These are phyloP conservation scores for Drosophila sp. DNA, from an alignment of 1,140 invertebrate species.

Conservation along the genomic window DNA sequence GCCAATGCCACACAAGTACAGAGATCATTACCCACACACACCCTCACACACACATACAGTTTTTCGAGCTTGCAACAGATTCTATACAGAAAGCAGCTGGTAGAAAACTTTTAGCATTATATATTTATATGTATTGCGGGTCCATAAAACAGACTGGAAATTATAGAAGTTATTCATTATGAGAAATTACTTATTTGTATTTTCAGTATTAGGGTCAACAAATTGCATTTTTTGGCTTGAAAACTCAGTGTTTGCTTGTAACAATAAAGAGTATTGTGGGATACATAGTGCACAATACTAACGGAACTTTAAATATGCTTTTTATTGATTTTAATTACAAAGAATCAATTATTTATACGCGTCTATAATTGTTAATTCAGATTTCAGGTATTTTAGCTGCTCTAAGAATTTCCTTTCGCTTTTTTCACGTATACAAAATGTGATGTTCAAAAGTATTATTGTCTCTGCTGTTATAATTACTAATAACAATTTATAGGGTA, in stretches of 20 bases:
- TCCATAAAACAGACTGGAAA: background rate
- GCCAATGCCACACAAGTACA: conserved; percentile 48
- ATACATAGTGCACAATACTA: too few relatives aligned
- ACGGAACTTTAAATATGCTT: too few relatives aligned
- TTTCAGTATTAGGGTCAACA: background rate
- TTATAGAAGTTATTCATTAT: background rate
- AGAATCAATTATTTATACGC: too few relatives aligned
- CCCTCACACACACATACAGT: background rate
- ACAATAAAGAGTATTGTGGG: too few relatives aligned
- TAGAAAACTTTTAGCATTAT: conserved; percentile 10
- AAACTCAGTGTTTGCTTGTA: background rate
- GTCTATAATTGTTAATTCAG: too few relatives aligned
- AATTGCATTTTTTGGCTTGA: background rate
- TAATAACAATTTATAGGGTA: conserved; percentile 9
- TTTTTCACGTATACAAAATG: too few relatives aligned
- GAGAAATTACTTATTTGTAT: too few relatives aligned
- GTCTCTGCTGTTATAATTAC: too few relatives aligned
- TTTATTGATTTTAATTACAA: too few relatives aligned
- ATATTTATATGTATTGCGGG: background rate
- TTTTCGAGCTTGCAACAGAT: conserved; percentile 1
- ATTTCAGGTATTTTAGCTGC: too few relatives aligned
- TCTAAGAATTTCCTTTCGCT: too few relatives aligned
- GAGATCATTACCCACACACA: conserved; percentile 21
- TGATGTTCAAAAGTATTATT: too few relatives aligned
- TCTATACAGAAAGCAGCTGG: background rate